Base-by-base conservation (phyloP, 2,113 vertebrate genomes). In the Hippocampus zosterae region DNA sequence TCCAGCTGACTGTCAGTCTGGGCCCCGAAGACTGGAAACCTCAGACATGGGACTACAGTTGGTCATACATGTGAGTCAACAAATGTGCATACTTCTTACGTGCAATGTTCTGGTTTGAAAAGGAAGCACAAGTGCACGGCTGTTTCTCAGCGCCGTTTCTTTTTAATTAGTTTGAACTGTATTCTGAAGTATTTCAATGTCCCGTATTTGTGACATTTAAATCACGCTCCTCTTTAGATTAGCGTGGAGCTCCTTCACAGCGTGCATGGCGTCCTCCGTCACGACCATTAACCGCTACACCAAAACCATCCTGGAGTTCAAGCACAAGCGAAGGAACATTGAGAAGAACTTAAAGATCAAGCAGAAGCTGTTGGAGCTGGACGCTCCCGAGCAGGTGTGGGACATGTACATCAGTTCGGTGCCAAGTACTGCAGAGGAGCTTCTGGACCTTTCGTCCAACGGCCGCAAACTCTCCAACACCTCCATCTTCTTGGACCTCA, bases 1-100 rank as follows among this genome's bases (percentile, higher is more conserved):
- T 99, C 91, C 96, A 98, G 87, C 92, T 99, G 85, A 98, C 96
- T 0, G 96, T 98, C 70, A 99, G 95, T 74, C 92, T 98, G 10
- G 96, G 97, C 65, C 97, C 96, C 21, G 97, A 99, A 84, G 96
- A 98, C 92, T 99, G 97, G 97, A 96, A 97, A 59, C 97, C 97
- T 52, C 95, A 98, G 65, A 93, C 93, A 5, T 99, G 97, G 97
- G 97, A 98, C 89, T 99, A 99, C 79, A 96, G 97, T 82, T 98
- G 97, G 96, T 98, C 96, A 6, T 99, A 97, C 78, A 95, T 97
- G 97, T 99, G 92, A 88, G 83, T 78, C 16, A 16, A 19, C 18
- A 18, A 5, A n/a, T 25, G 9, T 42, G 42, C n/a, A 48, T 27
- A 15, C 42, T 23, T 46, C 44, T 65, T 25, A 13, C 55, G 10